Conservation (phyloP, 2,113 vertebrate species). For the Brachypteracias leptosomus region DNA sequence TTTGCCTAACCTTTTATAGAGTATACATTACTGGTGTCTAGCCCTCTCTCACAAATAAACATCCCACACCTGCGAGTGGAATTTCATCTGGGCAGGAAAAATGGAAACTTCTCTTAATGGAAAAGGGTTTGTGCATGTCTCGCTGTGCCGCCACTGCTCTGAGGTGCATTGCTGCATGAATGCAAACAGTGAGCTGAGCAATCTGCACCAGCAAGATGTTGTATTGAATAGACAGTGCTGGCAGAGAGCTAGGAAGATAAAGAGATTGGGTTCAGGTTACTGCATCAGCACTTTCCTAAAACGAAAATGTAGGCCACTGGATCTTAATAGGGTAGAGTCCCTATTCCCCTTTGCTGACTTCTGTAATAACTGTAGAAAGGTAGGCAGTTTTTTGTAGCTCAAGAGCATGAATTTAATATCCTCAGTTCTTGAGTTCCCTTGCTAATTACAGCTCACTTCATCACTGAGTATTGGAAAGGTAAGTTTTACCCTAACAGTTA, state of each 20-base stretch:
- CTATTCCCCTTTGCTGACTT: background rate
- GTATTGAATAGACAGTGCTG: background rate
- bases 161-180: background rate
- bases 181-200: background rate
- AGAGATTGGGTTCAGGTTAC: conserved; percentile 24
- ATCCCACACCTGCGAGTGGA: conserved; percentile 10
- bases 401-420: background rate
- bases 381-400: background rate
- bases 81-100: conserved; percentile 49
- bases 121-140: background rate
- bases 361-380: background rate
- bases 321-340: background rate
- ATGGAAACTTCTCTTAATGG: background rate
- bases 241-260: conserved; percentile 18
- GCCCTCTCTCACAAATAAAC: background rate
- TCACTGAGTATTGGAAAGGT: background rate
- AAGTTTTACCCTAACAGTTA: background rate
- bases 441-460: conserved; percentile 13
- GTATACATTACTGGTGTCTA: background rate
- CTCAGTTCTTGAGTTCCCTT: background rate
- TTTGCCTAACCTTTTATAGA: background rate
- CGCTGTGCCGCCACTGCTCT: background rate
- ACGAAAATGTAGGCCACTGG: background rate
- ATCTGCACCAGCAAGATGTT: background rate
- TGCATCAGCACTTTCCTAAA: background rate